Conservation (phyloP, 2,113 vertebrate genomes). For the Alces alces region DNA sequence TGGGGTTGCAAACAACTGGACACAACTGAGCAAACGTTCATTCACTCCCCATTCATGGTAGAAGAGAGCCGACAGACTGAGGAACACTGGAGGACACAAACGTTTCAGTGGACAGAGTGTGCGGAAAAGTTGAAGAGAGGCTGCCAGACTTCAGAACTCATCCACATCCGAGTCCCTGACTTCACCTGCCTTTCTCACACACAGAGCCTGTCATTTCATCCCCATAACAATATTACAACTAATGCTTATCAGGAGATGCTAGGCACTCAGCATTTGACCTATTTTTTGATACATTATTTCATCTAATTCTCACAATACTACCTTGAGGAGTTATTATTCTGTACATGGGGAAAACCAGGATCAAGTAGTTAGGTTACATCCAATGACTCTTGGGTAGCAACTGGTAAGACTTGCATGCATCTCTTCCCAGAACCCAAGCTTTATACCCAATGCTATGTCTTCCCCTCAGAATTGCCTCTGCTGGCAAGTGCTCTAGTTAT, state of each 20-base stretch:
- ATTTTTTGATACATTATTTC: background rate
- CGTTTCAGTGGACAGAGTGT: too few species aligned
- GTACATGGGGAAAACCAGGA: background rate
- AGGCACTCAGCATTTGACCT: background rate
- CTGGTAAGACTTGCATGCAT: background rate
- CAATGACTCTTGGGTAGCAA: background rate
- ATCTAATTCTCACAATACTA: background rate
- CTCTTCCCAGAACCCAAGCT: background rate
- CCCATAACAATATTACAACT: background rate
- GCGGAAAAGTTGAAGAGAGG: background rate
- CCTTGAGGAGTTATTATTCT: background rate
- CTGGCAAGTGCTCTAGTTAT: too few species aligned
- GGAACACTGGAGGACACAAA: background rate
- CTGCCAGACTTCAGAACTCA: background rate
- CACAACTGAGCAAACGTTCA: background rate
- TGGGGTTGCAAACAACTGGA: background rate
- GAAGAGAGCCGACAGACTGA: background rate
- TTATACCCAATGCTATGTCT: fast-evolving
- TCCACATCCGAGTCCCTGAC: fast-evolving
- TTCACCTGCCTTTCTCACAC: too few species aligned
- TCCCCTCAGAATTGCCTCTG: background rate
- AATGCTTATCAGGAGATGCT: background rate
- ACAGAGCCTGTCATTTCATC: background rate
- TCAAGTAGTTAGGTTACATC: background rate
- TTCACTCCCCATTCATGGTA: fast-evolving